Conservation (phyloP, 1,140 invertebrate species). For the Papilio dardanus region DNA sequence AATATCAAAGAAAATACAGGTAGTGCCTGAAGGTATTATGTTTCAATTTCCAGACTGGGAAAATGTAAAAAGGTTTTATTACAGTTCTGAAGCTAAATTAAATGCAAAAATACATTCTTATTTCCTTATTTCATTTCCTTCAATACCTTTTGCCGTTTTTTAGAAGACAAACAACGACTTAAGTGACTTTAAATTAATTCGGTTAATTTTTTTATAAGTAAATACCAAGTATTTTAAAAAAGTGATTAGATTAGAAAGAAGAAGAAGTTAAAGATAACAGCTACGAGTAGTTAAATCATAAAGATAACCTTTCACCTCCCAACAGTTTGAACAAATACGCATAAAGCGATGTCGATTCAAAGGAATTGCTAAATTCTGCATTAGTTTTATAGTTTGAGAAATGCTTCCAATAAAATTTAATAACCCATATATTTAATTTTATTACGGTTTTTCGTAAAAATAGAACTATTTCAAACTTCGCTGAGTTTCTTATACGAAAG, state of each 20-base stretch:
- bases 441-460: slow-evolving; percentile 1
- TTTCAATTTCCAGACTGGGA: neutral
- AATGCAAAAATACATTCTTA: neutral
- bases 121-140: neutral
- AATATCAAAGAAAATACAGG: neutral
- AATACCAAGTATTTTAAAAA: too few relatives aligned
- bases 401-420: slow-evolving; percentile 15
- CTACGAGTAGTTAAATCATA: too few relatives aligned
- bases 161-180: neutral
- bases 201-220: too few relatives aligned
- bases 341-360: neutral
- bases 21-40: neutral
- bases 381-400: slow-evolving; percentile 4
- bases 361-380: neutral
- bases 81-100: neutral
- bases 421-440: slow-evolving; percentile 6
- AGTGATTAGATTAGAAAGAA: too few relatives aligned
- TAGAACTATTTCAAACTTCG: neutral
- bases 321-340: slow-evolving; percentile 8
- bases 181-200: neutral
- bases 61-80: slow-evolving; percentile 8
- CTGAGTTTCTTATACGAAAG: neutral
- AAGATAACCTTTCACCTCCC: too few relatives aligned
- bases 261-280: too few relatives aligned
- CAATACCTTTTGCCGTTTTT: neutral